Percentiles rank a stretch among this genome's conserved stretches.
phyloP scores from a whole-genome alignment of 2,888 invertebrate species.

The Eristalis arbustorum region DNA sequence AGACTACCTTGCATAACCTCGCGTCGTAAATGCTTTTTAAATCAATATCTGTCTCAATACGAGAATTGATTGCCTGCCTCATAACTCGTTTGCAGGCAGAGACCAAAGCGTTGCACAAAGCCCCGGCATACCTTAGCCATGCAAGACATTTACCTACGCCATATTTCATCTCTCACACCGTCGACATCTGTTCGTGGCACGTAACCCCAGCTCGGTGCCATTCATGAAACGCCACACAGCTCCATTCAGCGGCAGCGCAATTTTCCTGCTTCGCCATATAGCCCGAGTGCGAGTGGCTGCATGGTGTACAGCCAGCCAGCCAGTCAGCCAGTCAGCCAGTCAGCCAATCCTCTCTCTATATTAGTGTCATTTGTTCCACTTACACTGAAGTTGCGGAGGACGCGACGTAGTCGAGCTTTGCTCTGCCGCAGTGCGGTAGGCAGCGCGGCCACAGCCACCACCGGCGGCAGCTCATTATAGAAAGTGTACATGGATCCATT shows the following conservation, averaged over 20 bases:
- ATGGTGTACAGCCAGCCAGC: background rate
- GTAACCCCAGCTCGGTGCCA: constrained; percentile 12
- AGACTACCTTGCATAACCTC: background rate
- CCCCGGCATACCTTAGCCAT: background rate
- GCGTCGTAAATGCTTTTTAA: background rate
- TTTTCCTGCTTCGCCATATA: constrained; percentile 61
- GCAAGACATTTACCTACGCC: background rate
- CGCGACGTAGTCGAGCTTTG: constrained; percentile 18
- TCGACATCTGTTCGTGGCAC: constrained; percentile 40
- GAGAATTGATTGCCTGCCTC: background rate
- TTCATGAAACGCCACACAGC: constrained; percentile 52
- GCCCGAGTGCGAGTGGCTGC: constrained; percentile 6
- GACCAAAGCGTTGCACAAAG: background rate
- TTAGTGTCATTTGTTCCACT: constrained; percentile 64
- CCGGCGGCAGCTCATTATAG: constrained; percentile 40
- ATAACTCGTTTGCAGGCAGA: background rate
- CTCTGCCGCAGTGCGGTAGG: background rate
- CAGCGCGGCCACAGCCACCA: background rate
- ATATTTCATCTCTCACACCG: constrained; percentile 4
- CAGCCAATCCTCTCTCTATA: constrained; percentile 40
- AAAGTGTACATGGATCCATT: constrained; percentile 51
- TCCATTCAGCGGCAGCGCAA: constrained; percentile 45
- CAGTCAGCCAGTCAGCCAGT: background rate
- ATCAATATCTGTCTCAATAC: background rate
- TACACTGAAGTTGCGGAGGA: constrained; percentile 47